Percentiles rank a stretch among this genome's conserved stretches.
Evolutionary conservation across 2,113 vertebrate genomes (phyloP).

Genomic region (Chionis minor): DNA sequence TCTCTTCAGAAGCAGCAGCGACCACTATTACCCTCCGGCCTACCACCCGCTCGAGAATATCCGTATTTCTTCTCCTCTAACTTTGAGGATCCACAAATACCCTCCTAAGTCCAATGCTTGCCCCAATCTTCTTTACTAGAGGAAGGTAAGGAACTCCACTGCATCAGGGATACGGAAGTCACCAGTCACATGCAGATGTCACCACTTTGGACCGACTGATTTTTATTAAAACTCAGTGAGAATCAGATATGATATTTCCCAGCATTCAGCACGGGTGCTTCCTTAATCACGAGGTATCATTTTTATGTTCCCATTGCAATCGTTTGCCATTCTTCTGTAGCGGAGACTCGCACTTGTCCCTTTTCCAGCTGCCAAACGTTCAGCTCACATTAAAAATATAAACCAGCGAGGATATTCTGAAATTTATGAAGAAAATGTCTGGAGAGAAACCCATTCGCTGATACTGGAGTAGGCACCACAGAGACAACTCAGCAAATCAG

Average conservation of each 20-base stretch:
- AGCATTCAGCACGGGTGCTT: accelerated
- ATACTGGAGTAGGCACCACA: background rate
- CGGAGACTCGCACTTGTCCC: background rate
- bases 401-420: background rate
- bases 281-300: background rate
- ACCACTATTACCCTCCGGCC: background rate
- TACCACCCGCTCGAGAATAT: background rate
- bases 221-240: slow-evolving; percentile 10
- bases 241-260: background rate
- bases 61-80: background rate
- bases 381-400: background rate
- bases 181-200: background rate
- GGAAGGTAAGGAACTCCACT: background rate
- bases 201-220: background rate
- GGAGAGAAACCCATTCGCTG: background rate
- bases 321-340: background rate
- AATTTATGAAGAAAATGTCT: background rate
- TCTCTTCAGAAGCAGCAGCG: background rate
- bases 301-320: background rate
- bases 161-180: background rate
- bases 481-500: background rate
- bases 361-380: background rate
- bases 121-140: background rate
- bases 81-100: background rate
- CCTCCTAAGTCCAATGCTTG: background rate